These are phyloP conservation scores for Boloria selene DNA, from an alignment of 2,888 invertebrate species.

Conservation along the genomic window DNA sequence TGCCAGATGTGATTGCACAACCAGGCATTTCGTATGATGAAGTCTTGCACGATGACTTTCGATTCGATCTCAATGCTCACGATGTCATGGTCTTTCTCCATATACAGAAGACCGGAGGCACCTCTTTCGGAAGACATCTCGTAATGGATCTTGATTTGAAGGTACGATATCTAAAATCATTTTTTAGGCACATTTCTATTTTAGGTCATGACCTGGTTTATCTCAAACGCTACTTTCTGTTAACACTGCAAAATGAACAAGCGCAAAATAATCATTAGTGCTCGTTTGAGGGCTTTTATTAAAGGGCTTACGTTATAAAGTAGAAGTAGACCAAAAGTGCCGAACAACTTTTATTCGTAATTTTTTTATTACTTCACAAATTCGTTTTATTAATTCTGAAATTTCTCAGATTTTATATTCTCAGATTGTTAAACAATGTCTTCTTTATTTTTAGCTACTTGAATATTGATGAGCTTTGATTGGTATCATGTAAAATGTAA, in stretches of 20 bases:
- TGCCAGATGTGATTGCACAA: slow-evolving; percentile 80
- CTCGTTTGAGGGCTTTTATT: neutral
- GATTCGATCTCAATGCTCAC: slow-evolving; percentile 94
- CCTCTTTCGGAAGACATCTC: slow-evolving; percentile 97
- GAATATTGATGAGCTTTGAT: slow-evolving; percentile 20
- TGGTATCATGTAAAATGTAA: slow-evolving; percentile 14
- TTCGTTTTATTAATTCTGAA: neutral
- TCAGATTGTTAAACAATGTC: neutral
- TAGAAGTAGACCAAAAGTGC: neutral
- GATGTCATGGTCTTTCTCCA: slow-evolving; percentile 99
- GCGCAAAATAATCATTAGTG: neutral
- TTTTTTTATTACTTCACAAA: neutral
- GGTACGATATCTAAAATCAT: slow-evolving; percentile 58
- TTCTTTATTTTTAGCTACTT: neutral
- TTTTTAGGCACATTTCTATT: neutral
- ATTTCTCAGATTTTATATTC: neutral
- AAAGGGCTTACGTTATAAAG: neutral
- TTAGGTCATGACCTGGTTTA: neutral
- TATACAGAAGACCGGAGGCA: slow-evolving; percentile 99
- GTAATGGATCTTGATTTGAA: slow-evolving; percentile 95
- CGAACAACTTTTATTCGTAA: neutral
- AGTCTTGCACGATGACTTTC: slow-evolving; percentile 92
- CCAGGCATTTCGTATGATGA: slow-evolving; percentile 92
- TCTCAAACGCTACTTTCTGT: neutral
- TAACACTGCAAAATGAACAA: slow-evolving; percentile 9